Evolutionary conservation across 2,888 invertebrate species (phyloP).

Genomic region (Acleris emargana): DNA sequence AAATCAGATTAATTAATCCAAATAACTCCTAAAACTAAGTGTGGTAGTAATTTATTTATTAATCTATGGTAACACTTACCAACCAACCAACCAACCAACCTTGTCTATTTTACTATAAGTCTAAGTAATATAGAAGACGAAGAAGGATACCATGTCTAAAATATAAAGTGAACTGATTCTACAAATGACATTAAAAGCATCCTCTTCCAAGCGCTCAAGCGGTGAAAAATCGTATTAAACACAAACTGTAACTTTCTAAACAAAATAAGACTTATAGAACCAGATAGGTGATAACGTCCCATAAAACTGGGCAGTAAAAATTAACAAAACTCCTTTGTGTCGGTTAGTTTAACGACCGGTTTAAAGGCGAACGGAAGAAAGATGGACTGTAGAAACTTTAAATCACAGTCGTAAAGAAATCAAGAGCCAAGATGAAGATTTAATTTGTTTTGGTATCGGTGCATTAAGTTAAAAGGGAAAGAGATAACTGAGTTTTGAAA

Average conservation of each 20-base stretch:
- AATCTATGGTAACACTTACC: too few species aligned
- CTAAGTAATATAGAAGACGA: too few species aligned
- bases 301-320: constrained; percentile 30
- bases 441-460: constrained; percentile 19
- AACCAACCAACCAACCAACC: too few species aligned
- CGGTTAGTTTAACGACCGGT: constrained; percentile 20
- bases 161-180: too few species aligned
- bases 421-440: constrained; percentile 25
- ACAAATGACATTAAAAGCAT: too few species aligned
- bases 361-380: constrained; percentile 22
- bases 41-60: too few species aligned
- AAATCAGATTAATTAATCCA: too few species aligned
- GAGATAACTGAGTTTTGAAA: neutral
- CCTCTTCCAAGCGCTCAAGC: neutral
- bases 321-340: constrained; percentile 36
- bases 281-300: constrained; percentile 27
- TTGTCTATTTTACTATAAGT: too few species aligned
- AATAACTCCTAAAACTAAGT: too few species aligned
- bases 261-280: constrained; percentile 2
- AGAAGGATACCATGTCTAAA: too few species aligned
- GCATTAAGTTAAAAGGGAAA: constrained; percentile 15
- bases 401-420: constrained; percentile 26
- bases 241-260: constrained; percentile 1
- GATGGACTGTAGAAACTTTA: constrained; percentile 21
- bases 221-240: neutral